Percentiles rank a stretch among this genome's conserved stretches.
Conservation (phyloP, 2,888 invertebrate species). For the Lepidocyrtinus sp. region DNA sequence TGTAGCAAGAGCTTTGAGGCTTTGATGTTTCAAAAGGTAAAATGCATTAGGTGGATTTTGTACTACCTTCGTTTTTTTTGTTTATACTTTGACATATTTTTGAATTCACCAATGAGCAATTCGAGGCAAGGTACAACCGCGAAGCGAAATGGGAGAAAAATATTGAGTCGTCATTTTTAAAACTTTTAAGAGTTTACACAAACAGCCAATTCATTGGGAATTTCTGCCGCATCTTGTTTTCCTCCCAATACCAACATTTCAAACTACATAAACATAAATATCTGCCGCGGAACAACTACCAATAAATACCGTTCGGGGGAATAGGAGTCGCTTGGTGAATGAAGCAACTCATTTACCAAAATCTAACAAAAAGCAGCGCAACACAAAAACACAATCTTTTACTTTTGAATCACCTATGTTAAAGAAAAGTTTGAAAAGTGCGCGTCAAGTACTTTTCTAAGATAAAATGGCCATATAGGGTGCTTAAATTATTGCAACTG, state of each 20-base stretch:
- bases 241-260: neutral
- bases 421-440: slow-evolving; percentile 19
- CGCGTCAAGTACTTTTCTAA: slow-evolving; percentile 53
- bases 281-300: neutral
- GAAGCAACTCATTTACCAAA: neutral
- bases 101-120: too few species aligned
- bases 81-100: too few species aligned
- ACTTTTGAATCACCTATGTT: neutral
- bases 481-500: slow-evolving; percentile 63
- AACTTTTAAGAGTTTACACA: neutral
- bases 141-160: too few species aligned
- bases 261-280: slow-evolving; percentile 1
- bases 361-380: neutral
- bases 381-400: neutral
- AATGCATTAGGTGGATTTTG: too few species aligned
- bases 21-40: too few species aligned
- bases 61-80: too few species aligned
- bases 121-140: too few species aligned
- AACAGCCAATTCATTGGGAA: slow-evolving; percentile 10
- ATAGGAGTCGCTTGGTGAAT: neutral
- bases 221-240: neutral
- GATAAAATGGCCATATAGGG: slow-evolving; percentile 60
- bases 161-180: neutral
- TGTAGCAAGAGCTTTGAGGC: too few species aligned
- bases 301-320: neutral